These are phyloP conservation scores for Conops quadrifasciatus DNA, from an alignment of 2,888 invertebrate species.

Conservation along the genomic window DNA sequence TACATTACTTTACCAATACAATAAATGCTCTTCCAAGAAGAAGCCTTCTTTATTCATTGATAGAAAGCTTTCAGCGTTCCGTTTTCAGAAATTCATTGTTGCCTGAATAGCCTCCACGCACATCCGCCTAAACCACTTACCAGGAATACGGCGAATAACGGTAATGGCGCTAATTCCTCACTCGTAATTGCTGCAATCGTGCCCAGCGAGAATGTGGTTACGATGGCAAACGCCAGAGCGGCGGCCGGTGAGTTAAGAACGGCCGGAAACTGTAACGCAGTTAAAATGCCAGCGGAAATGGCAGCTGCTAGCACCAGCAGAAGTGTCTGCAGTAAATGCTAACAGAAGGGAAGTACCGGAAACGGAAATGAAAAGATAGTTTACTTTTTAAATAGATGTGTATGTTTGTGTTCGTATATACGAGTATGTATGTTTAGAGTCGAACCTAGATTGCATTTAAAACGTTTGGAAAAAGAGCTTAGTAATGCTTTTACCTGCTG, in stretches of 20 bases:
- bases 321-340: slow-evolving; percentile 57
- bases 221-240: slow-evolving; percentile 63
- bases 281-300: slow-evolving; percentile 62
- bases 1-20: no score
- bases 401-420: no score
- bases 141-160: slow-evolving; percentile 80
- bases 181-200: slow-evolving; percentile 63
- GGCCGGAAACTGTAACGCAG: slow-evolving; percentile 64
- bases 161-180: slow-evolving; percentile 64
- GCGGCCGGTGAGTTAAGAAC: slow-evolving; percentile 64
- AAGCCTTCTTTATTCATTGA: background rate
- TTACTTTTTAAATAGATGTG: no score
- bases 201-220: slow-evolving; percentile 63
- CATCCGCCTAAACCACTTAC: slow-evolving; percentile 61
- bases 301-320: slow-evolving; percentile 57
- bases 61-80: background rate
- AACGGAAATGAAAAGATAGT: background rate
- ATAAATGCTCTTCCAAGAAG: no score
- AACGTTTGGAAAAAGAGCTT: background rate
- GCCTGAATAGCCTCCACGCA: background rate
- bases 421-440: no score
- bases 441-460: no score
- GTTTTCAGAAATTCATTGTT: background rate
- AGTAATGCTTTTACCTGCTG: slow-evolving; percentile 54
- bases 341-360: background rate